Base-by-base conservation (phyloP, 2,113 vertebrate species). In the Tachysurus fulvidraco region DNA sequence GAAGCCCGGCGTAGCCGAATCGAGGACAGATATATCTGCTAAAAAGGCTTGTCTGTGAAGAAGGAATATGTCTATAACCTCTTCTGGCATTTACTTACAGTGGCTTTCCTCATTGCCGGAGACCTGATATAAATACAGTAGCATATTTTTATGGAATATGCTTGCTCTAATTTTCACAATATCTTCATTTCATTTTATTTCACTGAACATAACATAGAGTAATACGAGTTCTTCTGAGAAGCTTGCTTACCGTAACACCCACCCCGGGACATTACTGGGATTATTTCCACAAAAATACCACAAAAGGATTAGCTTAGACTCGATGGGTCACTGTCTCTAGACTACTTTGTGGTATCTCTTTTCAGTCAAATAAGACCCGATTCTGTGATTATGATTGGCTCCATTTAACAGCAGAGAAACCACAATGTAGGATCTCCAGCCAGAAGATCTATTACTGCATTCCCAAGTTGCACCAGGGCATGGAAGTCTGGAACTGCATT, bases 251-350 rank as follows among this genome's bases (percentile, higher is more conserved):
- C 52, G n/a, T n/a, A n/a, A n/a, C n/a, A 57, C 82, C 28, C n/a
- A 55, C 52, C 57, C 82, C 7, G 65, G 65, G 41, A 30, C 65
- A 57, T 73, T 83, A 73, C 28, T 57, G 65, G 21, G 65, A 73
- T 73, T 25, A 73, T 12, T 57, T 57, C 83, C 82, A 83, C 65
- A 55, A 55, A 36, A 83, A 41, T 54, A 50, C 46, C 46, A 9
- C 46, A 9, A 71, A 71, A 84, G 59, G 67, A 84, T 84, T 69
- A 69, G 81, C 81, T 67, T 64, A 84, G 50, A 84, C 83, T 84
- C 57, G 83, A 84, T 84, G 65, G 83, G 65, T 73, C 65, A 84
- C 28, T 73, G 65, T 84, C 83, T 84, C 36, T 57, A 73, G 50
- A 57, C 65, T 73, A 44, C 57, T 83, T 83, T 83, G 62, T 30